Evolutionary conservation across 2,113 vertebrate genomes (phyloP), one percentile per base, ranked within the genome.

Genomic region (Picathartes gymnocephalus): DNA sequence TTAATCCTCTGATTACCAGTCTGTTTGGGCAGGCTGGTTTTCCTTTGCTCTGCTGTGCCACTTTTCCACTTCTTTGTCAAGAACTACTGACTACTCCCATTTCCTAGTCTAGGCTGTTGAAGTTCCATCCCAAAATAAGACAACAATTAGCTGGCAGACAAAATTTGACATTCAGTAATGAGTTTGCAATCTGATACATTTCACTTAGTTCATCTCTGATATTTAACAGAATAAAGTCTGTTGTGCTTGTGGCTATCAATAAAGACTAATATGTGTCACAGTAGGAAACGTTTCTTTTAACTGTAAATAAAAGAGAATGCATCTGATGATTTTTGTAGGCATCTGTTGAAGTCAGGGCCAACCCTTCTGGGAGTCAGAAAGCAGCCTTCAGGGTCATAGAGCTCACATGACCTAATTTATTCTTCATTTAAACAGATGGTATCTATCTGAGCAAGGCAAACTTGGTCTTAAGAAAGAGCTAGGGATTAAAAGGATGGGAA

Each of bases 371-470:
- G 79, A 90, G 20, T 82, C 33, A 35, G 35, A 89, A 88, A 37
- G 25, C 40, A 93, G 60, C 69, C 92, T 70, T 88, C 24, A 20
- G 65, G 83, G 89, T 91, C 6, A 2, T 45, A 61, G 50, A 87
- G 80, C 86, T 89, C 74, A 84, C 83, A 87, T 92, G 93, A 79
- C 81, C 89, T 93, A 82, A 66, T 97, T 97, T 95, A 76, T 79
- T 87, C 91, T 92, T 89, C 54, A 57, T 90, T 91, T 85, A 92
- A 95, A 79, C 95, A 92, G 94, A 92, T 92, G 90, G 93, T 91
- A 81, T 76, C 61, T 90, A 62, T 96, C 62, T 73, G 19, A 94
- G 62, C 42, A 70, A 91, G 71, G 70, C 77, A 91, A 77, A 91
- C 87, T 73, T 91, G 62, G 44, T 95, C 89, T 94, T 68, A 91